Percentiles rank a stretch among this genome's conserved stretches.
Evolutionary conservation across 2,888 invertebrate genomes (phyloP).

Genomic region (Desoria tigrina): DNA sequence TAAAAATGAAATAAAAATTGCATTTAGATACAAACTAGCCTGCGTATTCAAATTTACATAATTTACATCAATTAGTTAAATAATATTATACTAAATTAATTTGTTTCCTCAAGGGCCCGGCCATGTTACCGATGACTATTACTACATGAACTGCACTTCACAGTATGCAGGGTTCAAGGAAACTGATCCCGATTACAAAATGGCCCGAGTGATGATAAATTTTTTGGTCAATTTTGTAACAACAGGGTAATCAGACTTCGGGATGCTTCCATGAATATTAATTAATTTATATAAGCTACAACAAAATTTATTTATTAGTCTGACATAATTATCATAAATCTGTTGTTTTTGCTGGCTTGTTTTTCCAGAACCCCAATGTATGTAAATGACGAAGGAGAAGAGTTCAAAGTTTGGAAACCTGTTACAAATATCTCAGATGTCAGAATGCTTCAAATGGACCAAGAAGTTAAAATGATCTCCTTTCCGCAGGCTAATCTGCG

Average conservation of each 20-base stretch:
- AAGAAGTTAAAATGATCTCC: constrained; percentile 41
- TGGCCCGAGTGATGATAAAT: constrained; percentile 49
- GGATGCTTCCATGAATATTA: background rate
- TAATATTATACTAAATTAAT: too few species aligned
- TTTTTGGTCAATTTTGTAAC: constrained; percentile 46
- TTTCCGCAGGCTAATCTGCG: constrained; percentile 17
- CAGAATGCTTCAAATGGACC: constrained; percentile 39
- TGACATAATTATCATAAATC: background rate
- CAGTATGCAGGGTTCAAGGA: constrained; percentile 35
- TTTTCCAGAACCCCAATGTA: constrained; percentile 37
- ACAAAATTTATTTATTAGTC: too few species aligned
- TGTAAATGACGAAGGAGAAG: constrained; percentile 27
- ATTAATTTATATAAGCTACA: background rate
- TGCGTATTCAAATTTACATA: too few species aligned
- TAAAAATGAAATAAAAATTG: background rate
- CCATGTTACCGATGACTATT: constrained; percentile 35
- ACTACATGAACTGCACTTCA: constrained; percentile 27
- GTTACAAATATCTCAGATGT: constrained; percentile 31
- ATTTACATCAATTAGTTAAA: too few species aligned
- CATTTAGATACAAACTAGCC: too few species aligned
- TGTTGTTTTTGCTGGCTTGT: too few species aligned
- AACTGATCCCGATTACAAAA: constrained; percentile 44
- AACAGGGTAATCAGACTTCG: constrained; percentile 33
- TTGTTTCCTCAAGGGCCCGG: constrained; percentile 16
- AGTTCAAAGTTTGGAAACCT: constrained; percentile 39